Conservation (phyloP, 2,113 vertebrate genomes). For the Halichoerus grypus region DNA sequence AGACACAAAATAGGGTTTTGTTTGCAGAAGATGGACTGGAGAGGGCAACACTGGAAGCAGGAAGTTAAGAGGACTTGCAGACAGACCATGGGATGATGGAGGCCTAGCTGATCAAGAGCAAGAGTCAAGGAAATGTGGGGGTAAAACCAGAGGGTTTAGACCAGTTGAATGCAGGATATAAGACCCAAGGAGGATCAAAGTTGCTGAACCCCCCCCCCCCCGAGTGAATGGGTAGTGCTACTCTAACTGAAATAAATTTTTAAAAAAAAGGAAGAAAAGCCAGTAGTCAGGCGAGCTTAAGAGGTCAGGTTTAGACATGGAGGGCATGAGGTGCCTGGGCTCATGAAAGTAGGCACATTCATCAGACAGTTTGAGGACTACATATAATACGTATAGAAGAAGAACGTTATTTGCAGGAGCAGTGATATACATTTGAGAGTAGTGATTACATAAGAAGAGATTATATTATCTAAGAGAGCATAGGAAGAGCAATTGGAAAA, state of each 20-base stretch:
- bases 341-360: neutral
- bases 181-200: neutral
- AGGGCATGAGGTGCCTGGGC: neutral
- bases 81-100: neutral
- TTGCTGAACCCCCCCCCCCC: neutral
- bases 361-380: neutral
- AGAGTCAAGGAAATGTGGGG: neutral
- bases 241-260: neutral
- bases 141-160: neutral
- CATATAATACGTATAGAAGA: neutral
- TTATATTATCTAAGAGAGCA: neutral
- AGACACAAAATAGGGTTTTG: neutral
- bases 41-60: neutral
- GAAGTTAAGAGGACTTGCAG: neutral
- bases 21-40: neutral
- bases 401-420: neutral
- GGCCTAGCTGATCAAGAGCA: neutral
- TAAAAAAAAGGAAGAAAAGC: neutral
- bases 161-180: neutral
- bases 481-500: neutral
- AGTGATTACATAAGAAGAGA: neutral
- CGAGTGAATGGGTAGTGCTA: neutral
- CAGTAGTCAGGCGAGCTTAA: neutral
- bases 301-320: neutral
- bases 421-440: neutral